Conservation (phyloP, 2,797 vertebrate genomes). For the Pteropus rufus region DNA sequence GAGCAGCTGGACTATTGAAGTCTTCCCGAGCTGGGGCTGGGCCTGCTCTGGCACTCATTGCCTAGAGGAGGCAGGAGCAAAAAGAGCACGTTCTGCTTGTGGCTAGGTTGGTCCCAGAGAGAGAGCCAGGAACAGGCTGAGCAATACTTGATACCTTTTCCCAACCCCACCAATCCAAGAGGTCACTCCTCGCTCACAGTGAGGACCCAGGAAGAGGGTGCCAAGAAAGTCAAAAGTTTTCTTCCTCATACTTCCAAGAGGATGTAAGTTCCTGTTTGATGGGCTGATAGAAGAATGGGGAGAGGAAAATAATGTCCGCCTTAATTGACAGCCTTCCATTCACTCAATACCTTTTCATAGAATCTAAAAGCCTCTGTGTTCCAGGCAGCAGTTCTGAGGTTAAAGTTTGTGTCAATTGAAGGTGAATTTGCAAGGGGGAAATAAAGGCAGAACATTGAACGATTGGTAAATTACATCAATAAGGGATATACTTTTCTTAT, state of each 20-base stretch:
- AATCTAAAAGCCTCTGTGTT: background rate
- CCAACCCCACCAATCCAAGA: background rate
- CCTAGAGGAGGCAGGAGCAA: background rate
- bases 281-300: background rate
- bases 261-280: background rate
- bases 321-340: background rate
- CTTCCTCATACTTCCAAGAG: background rate
- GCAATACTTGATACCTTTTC: background rate
- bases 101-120: background rate
- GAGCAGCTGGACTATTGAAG: slow-evolving; percentile 61
- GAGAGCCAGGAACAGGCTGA: background rate
- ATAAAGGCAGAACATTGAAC: background rate
- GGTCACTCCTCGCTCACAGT: background rate
- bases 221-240: background rate
- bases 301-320: background rate
- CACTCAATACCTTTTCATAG: background rate
- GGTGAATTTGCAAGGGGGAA: background rate
- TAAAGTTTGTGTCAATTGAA: background rate
- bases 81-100: background rate
- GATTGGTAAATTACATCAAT: background rate
- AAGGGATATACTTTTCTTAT: background rate
- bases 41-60: background rate
- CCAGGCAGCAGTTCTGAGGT: background rate
- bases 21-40: background rate
- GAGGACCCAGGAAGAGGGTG: background rate